Evolutionary conservation across 2,797 vertebrate genomes (phyloP).

Genomic region (Gobio occitaniae): DNA sequence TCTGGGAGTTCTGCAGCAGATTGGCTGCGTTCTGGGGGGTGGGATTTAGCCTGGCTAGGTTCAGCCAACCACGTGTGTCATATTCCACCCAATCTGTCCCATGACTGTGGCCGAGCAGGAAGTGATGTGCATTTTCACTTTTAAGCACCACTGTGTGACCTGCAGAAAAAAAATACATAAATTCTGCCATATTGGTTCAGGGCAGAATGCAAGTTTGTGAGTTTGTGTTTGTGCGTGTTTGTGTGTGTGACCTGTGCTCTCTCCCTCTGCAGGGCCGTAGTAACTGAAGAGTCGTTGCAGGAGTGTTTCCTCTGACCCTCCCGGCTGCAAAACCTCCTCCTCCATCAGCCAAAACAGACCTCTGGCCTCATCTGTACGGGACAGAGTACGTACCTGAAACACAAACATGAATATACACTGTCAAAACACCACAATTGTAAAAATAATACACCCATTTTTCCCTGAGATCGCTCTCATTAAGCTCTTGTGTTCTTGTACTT

Average conservation of each 20-base stretch:
- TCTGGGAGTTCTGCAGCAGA: conserved; percentile 95
- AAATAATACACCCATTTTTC: neutral
- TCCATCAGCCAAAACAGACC: conserved; percentile 98
- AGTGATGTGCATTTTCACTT: conserved; percentile 88
- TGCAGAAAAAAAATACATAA: conserved; percentile 59
- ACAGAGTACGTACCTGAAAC: conserved; percentile 84
- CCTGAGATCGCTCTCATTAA: neutral
- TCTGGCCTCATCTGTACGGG: conserved; percentile 89
- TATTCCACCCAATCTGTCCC: conserved; percentile 98
- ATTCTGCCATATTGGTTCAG: neutral
- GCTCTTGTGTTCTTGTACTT: neutral
- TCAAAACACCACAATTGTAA: conserved; percentile 1
- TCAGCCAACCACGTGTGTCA: conserved; percentile 87
- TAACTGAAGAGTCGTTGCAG: conserved; percentile 92
- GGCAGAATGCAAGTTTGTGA: neutral
- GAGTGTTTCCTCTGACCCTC: conserved; percentile 87
- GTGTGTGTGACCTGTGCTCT: conserved; percentile 82
- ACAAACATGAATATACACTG: neutral
- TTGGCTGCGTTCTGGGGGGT: conserved; percentile 82
- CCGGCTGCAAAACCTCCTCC: conserved; percentile 90
- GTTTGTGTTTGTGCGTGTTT: conserved; percentile 21
- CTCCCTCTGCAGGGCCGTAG: conserved; percentile 90
- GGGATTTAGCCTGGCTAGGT: conserved; percentile 90
- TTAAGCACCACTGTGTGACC: conserved; percentile 88
- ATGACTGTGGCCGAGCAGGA: conserved; percentile 93